Evolutionary conservation across 2,113 vertebrate genomes (phyloP).

Genomic region (Panthera leo): DNA sequence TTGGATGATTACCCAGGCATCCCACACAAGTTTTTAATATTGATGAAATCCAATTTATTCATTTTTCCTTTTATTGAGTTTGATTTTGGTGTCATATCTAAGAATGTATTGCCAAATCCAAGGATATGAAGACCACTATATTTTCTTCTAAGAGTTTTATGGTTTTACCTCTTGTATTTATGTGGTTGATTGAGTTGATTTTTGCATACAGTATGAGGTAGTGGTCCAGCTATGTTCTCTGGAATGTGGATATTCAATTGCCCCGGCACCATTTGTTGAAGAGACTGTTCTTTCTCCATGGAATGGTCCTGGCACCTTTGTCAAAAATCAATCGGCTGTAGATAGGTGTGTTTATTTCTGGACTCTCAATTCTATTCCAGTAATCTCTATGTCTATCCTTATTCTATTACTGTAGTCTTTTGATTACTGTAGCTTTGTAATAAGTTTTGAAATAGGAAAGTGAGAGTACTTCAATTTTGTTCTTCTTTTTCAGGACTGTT

Average conservation of each 20-base stretch:
- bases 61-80: not conserved
- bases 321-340: not conserved
- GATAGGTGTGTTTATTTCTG: not conserved
- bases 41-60: not conserved
- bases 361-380: not conserved
- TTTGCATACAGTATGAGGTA: not conserved
- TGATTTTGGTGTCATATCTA: not conserved
- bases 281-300: not conserved
- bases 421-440: constrained; percentile 12
- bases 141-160: not conserved
- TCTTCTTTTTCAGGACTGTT: not conserved
- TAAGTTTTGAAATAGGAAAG: constrained; percentile 28
- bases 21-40: not conserved
- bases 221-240: not conserved
- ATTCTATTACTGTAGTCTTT: not conserved
- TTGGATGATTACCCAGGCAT: too few species aligned
- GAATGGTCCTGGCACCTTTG: not conserved
- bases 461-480: not conserved
- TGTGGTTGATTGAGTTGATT: not conserved
- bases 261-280: not conserved
- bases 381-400: not conserved
- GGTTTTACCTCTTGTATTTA: constrained; percentile 46
- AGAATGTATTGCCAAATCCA: not conserved
- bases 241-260: not conserved
- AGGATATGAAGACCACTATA: not conserved